phyloP scores from a whole-genome alignment of 2,797 vertebrate genomes.

The Paedocypris micromegethes region DNA sequence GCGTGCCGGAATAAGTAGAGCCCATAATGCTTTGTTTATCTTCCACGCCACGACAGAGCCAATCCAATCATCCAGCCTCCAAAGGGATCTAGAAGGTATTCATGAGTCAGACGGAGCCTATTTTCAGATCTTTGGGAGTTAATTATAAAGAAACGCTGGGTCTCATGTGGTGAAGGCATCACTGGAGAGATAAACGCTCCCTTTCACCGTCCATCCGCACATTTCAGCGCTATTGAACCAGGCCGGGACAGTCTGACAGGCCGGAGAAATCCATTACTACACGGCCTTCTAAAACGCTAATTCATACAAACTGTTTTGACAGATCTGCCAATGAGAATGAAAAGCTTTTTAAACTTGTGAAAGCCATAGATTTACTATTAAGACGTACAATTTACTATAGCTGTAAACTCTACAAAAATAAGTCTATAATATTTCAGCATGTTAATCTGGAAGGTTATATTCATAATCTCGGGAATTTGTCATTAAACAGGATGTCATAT shows the following conservation, averaged over 20 bases:
- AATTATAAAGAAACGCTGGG: conserved; percentile 21
- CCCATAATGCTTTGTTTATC: conserved; percentile 16
- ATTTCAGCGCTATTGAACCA: conserved; percentile 9
- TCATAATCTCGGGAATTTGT: no score
- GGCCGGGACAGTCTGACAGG: conserved; percentile 17
- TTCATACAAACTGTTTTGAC: conserved; percentile 10
- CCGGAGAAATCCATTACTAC: not conserved
- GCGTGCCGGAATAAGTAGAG: conserved; percentile 7
- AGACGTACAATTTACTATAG: no score
- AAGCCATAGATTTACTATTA: no score
- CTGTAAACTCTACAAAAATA: no score
- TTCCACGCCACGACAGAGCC: conserved; percentile 2
- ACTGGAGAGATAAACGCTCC: conserved; percentile 27
- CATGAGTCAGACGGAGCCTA: conserved; percentile 14
- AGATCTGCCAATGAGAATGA: no score
- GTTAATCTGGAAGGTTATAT: no score
- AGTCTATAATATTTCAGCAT: no score
- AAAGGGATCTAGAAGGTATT: conserved; percentile 13
- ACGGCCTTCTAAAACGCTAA: not conserved
- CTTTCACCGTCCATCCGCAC: conserved; percentile 27
- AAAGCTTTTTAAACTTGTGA: no score
- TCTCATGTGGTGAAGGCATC: conserved; percentile 18
- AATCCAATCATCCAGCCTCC: conserved; percentile 18
- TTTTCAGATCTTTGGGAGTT: conserved; percentile 21
- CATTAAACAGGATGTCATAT: no score